Evolutionary conservation across 64 coral and sea anemone genomes (phyloP).

Genomic region (Acropora tenuis): DNA sequence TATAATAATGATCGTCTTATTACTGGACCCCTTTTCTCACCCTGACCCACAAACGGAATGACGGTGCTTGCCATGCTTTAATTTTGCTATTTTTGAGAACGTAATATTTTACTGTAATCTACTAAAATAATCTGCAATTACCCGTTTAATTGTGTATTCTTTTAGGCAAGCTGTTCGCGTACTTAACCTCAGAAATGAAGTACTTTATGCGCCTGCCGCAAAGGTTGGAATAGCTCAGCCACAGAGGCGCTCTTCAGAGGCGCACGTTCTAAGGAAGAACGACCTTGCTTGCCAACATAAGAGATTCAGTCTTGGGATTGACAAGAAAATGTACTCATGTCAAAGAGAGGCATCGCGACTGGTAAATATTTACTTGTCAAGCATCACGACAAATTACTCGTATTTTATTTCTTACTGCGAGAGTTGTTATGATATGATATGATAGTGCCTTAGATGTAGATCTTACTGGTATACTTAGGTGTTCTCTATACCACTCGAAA

Average conservation of each 20-base stretch:
- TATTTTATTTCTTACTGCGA: too few species aligned
- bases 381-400: too few species aligned
- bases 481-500: too few species aligned
- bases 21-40: too few species aligned
- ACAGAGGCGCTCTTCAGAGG: constrained; percentile 16
- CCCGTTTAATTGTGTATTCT: neutral
- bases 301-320: constrained; percentile 45
- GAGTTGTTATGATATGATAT: neutral
- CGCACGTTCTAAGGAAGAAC: constrained; percentile 12
- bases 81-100: too few species aligned
- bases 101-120: too few species aligned
- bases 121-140: neutral
- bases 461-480: too few species aligned
- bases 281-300: constrained; percentile 25
- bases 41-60: too few species aligned
- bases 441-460: too few species aligned
- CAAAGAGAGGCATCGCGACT: neutral
- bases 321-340: neutral
- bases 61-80: too few species aligned
- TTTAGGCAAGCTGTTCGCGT: constrained; percentile 31
- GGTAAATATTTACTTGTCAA: neutral
- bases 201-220: neutral
- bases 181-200: constrained; percentile 19
- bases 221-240: constrained; percentile 71
- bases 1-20: too few species aligned